phyloP scores from a whole-genome alignment of 2,888 invertebrate species.

The Coronaproctus castanopsis region DNA sequence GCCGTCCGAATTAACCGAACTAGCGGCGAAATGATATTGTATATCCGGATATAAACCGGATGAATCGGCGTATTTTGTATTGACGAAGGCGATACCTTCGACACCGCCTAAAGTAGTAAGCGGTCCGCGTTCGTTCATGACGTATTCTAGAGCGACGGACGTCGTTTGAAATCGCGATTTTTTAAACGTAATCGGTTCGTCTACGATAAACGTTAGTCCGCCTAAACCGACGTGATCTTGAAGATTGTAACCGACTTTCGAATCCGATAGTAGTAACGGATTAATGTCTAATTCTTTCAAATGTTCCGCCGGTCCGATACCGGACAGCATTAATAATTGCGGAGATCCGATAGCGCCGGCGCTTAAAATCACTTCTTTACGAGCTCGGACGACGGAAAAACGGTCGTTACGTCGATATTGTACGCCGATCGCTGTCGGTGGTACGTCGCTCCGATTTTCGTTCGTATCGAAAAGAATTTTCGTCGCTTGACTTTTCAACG shows the following conservation, averaged over 20 bases:
- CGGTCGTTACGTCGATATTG: constrained; percentile 47
- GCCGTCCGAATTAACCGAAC: constrained; percentile 63
- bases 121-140: constrained; percentile 58
- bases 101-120: constrained; percentile 62
- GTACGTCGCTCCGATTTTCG: not conserved
- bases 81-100: constrained; percentile 70
- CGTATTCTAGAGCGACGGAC: constrained; percentile 58
- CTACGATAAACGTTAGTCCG: constrained; percentile 59
- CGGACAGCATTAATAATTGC: constrained; percentile 76
- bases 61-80: constrained; percentile 63
- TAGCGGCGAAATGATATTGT: constrained; percentile 69
- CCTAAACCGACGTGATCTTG: constrained; percentile 78
- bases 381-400: constrained; percentile 44
- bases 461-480: constrained; percentile 29
- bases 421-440: constrained; percentile 46
- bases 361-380: constrained; percentile 61
- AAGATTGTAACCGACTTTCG: constrained; percentile 53
- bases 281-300: constrained; percentile 49
- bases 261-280: constrained; percentile 37
- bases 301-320: constrained; percentile 62
- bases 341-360: constrained; percentile 77
- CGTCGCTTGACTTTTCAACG: constrained; percentile 52
- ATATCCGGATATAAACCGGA: constrained; percentile 62
- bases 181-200: constrained; percentile 58
- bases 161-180: constrained; percentile 56